These are phyloP conservation scores for Prosopocoilus inquinatus DNA, from an alignment of 2,888 invertebrate species.

Conservation along the genomic window DNA sequence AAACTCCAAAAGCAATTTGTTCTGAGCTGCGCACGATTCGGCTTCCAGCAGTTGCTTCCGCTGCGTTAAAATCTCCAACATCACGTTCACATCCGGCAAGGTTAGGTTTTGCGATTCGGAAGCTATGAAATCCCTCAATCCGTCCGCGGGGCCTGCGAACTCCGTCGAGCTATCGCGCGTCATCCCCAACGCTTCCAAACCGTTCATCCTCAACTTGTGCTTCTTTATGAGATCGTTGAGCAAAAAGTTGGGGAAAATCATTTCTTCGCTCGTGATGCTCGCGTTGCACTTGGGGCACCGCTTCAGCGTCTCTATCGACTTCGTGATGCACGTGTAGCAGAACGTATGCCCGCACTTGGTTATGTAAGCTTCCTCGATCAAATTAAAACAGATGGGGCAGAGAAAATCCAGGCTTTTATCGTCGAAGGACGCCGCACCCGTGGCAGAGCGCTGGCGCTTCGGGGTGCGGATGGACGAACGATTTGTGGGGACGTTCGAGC, in stretches of 20 bases:
- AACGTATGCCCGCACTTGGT: conserved; percentile 92
- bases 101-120: conserved; percentile 70
- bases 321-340: conserved; percentile 77
- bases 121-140: conserved; percentile 63
- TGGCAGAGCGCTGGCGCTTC: conserved; percentile 53
- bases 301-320: conserved; percentile 63
- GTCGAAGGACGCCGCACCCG: conserved; percentile 60
- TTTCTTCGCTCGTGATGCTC: conserved; percentile 64
- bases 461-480: conserved; percentile 51
- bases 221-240: conserved; percentile 79
- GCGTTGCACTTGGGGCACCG: conserved; percentile 84
- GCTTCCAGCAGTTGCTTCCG: conserved; percentile 78
- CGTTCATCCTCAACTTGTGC: conserved; percentile 58
- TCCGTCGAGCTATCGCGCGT: conserved; percentile 48
- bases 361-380: conserved; percentile 86
- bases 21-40: conserved; percentile 77
- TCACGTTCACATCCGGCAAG: conserved; percentile 75
- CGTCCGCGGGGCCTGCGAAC: conserved; percentile 51
- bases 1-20: conserved; percentile 80
- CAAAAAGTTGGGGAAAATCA: conserved; percentile 83
- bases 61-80: conserved; percentile 76
- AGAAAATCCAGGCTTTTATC: conserved; percentile 34
- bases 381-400: conserved; percentile 69
- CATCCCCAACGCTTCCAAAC: conserved; percentile 49
- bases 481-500: conserved; percentile 44